Evolutionary conservation across 2,888 invertebrate genomes (phyloP).

Genomic region (Synanthedon formicaeformis): DNA sequence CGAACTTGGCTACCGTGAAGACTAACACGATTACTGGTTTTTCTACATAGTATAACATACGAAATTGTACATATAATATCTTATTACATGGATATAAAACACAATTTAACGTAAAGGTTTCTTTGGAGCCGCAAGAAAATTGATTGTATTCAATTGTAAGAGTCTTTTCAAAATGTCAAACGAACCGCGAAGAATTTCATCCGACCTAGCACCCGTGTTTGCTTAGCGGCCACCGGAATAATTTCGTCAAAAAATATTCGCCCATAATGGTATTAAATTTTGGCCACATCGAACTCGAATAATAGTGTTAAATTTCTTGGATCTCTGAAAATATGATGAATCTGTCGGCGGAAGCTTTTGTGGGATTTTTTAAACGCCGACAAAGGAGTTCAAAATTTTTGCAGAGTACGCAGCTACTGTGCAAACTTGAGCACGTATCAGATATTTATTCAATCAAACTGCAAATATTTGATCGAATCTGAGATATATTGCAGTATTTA

Average conservation of each 20-base stretch:
- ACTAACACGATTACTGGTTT: conserved; percentile 55
- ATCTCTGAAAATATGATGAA: conserved; percentile 55
- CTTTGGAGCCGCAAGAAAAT: conserved; percentile 19
- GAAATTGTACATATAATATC: neutral
- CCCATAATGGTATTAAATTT: conserved; percentile 50
- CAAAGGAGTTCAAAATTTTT: neutral
- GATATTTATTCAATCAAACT: neutral
- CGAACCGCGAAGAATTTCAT: conserved; percentile 58
- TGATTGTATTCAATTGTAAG: conserved; percentile 25
- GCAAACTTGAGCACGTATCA: neutral
- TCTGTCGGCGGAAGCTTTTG: conserved; percentile 46
- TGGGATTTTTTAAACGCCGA: conserved; percentile 16
- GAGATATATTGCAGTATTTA: neutral
- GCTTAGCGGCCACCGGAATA: conserved; percentile 49
- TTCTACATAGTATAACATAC: conserved; percentile 10
- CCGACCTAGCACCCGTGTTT: conserved; percentile 48
- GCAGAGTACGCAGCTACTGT: neutral
- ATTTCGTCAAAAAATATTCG: conserved; percentile 27
- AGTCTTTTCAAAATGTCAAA: conserved; percentile 46
- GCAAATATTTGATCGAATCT: neutral
- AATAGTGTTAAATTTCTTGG: conserved; percentile 65
- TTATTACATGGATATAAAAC: conserved; percentile 13
- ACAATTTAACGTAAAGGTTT: conserved; percentile 8
- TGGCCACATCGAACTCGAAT: conserved; percentile 39
- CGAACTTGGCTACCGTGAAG: conserved; percentile 53